phyloP scores from a whole-genome alignment of 2,113 vertebrate species.

The Salvelinus sp. region DNA sequence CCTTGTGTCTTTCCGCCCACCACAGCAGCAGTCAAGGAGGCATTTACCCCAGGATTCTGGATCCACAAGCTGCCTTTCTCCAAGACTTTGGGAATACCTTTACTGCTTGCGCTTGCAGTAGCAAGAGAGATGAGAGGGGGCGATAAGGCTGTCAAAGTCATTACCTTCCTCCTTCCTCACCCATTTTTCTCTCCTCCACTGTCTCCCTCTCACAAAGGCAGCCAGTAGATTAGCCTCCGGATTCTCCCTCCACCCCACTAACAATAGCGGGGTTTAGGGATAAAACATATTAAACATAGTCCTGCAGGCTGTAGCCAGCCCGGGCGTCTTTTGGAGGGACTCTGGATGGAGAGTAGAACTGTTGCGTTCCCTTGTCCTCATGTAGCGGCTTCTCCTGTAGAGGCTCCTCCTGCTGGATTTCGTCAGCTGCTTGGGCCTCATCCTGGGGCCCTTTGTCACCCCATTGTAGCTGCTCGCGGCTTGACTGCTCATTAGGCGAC shows the following conservation, averaged over 20 bases:
- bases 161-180: slow-evolving; percentile 21
- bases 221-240: slow-evolving; percentile 28
- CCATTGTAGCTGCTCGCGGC: slow-evolving; percentile 13
- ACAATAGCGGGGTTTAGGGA: background rate
- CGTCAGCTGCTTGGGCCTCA: slow-evolving; percentile 33
- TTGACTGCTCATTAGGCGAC: slow-evolving; percentile 24
- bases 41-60: slow-evolving; percentile 1
- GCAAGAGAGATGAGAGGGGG: slow-evolving; percentile 33
- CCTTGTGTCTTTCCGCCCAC: background rate
- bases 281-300: slow-evolving; percentile 80
- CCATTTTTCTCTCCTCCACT: slow-evolving; percentile 13
- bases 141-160: slow-evolving; percentile 42
- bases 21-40: background rate
- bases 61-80: slow-evolving; percentile 44
- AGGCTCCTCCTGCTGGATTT: slow-evolving; percentile 17
- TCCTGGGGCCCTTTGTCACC: slow-evolving; percentile 29
- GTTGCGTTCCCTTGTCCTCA: slow-evolving; percentile 34
- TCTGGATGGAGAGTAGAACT: slow-evolving; percentile 48
- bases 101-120: slow-evolving; percentile 11
- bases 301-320: slow-evolving; percentile 81
- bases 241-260: slow-evolving; percentile 1
- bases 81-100: slow-evolving; percentile 42
- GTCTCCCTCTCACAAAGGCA: slow-evolving; percentile 24
- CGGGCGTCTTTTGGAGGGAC: slow-evolving; percentile 64
- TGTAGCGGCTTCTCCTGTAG: background rate